These are phyloP conservation scores for Sinohyriopsis cumingii DNA, from an alignment of 2,888 invertebrate genomes.

Conservation along the genomic window DNA sequence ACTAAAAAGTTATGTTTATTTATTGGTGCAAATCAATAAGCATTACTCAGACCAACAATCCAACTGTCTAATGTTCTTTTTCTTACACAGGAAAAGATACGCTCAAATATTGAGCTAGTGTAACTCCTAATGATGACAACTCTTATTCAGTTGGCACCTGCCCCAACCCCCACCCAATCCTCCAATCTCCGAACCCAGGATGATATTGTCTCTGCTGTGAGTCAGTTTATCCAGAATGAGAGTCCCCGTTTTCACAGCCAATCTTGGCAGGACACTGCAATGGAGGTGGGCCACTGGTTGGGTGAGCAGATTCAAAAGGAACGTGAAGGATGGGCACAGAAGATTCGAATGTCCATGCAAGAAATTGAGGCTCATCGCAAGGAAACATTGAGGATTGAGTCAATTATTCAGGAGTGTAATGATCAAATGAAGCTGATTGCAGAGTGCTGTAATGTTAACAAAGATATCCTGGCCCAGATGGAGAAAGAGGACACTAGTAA, in stretches of 20 bases:
- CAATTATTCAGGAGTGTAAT: conserved; percentile 37
- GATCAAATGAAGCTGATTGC: conserved; percentile 44
- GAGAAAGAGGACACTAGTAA: conserved; percentile 35
- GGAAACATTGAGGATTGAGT: conserved; percentile 45
- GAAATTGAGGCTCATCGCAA: conserved; percentile 60
- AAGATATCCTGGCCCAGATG: conserved; percentile 36
- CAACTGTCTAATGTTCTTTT: too few species aligned
- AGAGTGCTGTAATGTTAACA: conserved; percentile 45
- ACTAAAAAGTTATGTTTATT: too few species aligned
- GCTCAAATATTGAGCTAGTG: too few species aligned
- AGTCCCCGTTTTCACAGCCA: conserved; percentile 38
- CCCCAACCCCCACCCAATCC: conserved; percentile 45
- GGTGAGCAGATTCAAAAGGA: conserved; percentile 59
- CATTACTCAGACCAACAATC: too few species aligned
- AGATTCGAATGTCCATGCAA: conserved; percentile 59
- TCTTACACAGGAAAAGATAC: too few species aligned
- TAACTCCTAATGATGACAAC: too few species aligned
- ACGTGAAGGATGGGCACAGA: conserved; percentile 61
- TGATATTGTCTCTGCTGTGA: conserved; percentile 52
- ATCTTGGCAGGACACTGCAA: conserved; percentile 47
- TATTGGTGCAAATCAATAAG: too few species aligned
- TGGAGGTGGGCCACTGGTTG: conserved; percentile 54
- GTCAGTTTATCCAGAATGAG: conserved; percentile 48
- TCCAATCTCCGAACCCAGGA: conserved; percentile 44
- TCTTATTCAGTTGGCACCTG: too few species aligned